Conservation (phyloP, 2,888 invertebrate genomes). For the Brassicogethes aeneus region DNA sequence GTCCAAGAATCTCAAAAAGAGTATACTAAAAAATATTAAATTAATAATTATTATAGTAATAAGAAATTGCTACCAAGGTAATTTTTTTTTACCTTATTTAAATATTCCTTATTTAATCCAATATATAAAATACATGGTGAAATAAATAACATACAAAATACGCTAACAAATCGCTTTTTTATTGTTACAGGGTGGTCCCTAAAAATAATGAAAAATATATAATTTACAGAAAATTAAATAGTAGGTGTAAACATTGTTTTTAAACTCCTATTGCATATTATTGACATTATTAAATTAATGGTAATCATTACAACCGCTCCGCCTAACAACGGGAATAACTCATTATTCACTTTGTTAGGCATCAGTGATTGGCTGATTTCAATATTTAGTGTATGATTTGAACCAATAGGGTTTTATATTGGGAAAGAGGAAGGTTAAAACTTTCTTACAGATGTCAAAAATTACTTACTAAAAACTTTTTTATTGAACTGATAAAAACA, state of each 20-base stretch:
- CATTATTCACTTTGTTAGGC: too few relatives aligned
- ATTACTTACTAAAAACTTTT: too few relatives aligned
- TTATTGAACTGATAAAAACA: too few relatives aligned
- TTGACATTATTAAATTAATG: neutral
- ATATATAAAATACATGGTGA: conserved; percentile 70
- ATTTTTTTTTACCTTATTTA: conserved; percentile 45
- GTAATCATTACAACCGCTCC: too few relatives aligned
- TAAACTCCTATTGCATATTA: neutral
- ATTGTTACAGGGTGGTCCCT: conserved; percentile 86
- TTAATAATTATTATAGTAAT: too few relatives aligned
- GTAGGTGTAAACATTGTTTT: conserved; percentile 1
- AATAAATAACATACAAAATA: conserved; percentile 68
- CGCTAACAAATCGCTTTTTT: conserved; percentile 80
- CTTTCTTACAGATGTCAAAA: too few relatives aligned
- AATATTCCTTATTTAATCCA: conserved; percentile 55
- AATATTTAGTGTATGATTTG: too few relatives aligned
- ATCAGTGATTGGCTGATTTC: neutral
- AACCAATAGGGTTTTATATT: too few relatives aligned
- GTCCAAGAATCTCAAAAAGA: conserved; percentile 63
- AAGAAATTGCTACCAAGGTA: neutral
- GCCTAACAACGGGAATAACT: too few relatives aligned
- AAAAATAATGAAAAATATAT: conserved; percentile 31
- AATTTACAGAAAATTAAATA: conserved; percentile 5
- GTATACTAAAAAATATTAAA: conserved; percentile 25
- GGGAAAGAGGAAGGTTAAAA: too few relatives aligned